Conservation (phyloP, 2,113 vertebrate genomes). For the Macquaria ambigua region DNA sequence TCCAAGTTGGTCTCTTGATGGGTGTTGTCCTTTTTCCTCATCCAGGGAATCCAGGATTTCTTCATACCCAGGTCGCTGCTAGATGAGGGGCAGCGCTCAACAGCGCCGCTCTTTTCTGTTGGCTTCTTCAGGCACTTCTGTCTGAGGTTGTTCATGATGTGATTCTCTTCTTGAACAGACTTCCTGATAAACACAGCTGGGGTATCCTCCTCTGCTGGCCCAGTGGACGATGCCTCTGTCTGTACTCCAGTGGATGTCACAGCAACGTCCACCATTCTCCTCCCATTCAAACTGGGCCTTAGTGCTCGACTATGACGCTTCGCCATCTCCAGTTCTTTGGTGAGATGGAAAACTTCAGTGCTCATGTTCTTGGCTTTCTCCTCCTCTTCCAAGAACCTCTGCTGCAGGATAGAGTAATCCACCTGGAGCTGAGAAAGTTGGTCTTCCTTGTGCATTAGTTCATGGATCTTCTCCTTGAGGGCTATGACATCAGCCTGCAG, state of each 20-base stretch:
- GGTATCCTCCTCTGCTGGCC: constrained; percentile 90
- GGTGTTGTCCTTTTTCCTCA: constrained; percentile 91
- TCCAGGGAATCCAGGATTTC: constrained; percentile 98
- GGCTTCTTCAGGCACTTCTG: constrained; percentile 94
- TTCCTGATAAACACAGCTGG: constrained; percentile 96
- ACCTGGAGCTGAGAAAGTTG: constrained; percentile 97
- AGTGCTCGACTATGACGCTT: constrained; percentile 94
- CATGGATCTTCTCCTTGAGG: constrained; percentile 98
- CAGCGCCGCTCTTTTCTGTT: constrained; percentile 78
- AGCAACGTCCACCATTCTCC: constrained; percentile 92
- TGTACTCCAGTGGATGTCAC: constrained; percentile 92
- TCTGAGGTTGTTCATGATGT: constrained; percentile 95
- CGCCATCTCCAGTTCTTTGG: constrained; percentile 93
- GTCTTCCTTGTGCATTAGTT: constrained; percentile 98
- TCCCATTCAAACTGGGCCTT: constrained; percentile 91
- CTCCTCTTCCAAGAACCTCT: constrained; percentile 94
- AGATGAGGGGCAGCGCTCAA: constrained; percentile 92
- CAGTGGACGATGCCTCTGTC: constrained; percentile 86
- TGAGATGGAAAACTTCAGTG: constrained; percentile 92
- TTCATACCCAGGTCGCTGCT: constrained; percentile 89
- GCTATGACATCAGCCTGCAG: constrained; percentile 94
- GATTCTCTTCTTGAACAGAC: constrained; percentile 97
- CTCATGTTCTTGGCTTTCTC: constrained; percentile 93
- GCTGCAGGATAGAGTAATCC: constrained; percentile 93
- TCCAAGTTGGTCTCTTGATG: constrained; percentile 81